Conservation (phyloP, 2,113 vertebrate genomes). For the Peromyscus californicus region DNA sequence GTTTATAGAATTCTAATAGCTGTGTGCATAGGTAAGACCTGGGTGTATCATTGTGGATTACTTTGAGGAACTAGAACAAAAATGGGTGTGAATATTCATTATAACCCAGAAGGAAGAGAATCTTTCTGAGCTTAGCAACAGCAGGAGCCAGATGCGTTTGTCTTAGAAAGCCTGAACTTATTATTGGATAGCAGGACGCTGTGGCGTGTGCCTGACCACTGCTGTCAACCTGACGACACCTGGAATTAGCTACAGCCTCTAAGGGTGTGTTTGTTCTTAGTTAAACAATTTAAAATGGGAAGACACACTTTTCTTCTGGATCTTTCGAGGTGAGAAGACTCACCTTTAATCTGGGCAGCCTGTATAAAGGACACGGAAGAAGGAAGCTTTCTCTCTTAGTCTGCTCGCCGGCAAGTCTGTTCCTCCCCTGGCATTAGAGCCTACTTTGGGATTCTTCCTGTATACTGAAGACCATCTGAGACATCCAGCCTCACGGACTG, state of each 20-base stretch:
- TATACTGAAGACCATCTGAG: not conserved
- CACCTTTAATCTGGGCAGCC: not conserved
- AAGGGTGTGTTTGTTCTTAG: not conserved
- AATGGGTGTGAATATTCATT: slow-evolving; percentile 48
- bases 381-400: not conserved
- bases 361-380: not conserved
- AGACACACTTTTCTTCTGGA: not conserved
- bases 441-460: not conserved
- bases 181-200: not conserved
- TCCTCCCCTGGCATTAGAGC: not conserved
- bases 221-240: not conserved
- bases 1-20: not conserved
- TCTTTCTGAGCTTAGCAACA: not conserved
- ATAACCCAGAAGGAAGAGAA: slow-evolving; percentile 23
- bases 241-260: not conserved
- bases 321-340: not conserved
- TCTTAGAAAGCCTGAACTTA: not conserved
- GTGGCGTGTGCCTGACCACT: no score
- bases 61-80: slow-evolving; percentile 25
- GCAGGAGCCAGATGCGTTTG: not conserved
- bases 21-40: slow-evolving; percentile 3
- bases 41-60: not conserved
- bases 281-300: not conserved
- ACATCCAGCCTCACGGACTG: not conserved
- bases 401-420: not conserved